Conservation (phyloP, 2,113 vertebrate species). For the Vicugna pacos region DNA sequence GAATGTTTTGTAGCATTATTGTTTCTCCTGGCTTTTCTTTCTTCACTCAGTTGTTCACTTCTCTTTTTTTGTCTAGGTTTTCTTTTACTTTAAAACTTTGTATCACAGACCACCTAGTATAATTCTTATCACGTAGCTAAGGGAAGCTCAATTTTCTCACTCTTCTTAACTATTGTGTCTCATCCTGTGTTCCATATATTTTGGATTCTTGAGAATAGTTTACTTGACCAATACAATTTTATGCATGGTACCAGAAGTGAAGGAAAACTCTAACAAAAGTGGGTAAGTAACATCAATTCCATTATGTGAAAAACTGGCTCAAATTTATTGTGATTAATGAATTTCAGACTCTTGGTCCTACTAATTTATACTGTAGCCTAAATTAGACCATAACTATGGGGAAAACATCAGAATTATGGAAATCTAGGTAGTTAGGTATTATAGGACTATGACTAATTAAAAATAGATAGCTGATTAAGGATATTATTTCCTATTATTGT, state of each 20-base stretch:
- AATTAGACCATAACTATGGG: neutral
- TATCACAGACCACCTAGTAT: neutral
- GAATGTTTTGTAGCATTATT: neutral
- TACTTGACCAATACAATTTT: neutral
- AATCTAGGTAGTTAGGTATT: neutral
- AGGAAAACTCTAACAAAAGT: neutral
- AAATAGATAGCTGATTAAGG: neutral
- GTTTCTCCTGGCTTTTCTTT: slow-evolving; percentile 34
- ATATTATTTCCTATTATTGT: neutral
- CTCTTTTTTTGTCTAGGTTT: slow-evolving; percentile 10
- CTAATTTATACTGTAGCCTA: neutral
- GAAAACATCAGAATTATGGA: neutral
- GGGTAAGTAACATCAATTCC: slow-evolving; percentile 16
- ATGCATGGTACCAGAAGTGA: neutral
- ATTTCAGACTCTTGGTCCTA: neutral
- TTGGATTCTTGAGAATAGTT: slow-evolving; percentile 6
- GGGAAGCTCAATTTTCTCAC: neutral
- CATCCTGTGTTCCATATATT: neutral
- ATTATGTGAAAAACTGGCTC: neutral
- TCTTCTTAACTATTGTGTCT: neutral
- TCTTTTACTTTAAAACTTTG: slow-evolving; percentile 31
- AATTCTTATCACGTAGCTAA: neutral
- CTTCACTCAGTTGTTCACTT: neutral
- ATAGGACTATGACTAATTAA: neutral
- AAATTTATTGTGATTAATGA: slow-evolving; percentile 15